Conservation (phyloP, 2,888 invertebrate species). For the Phasia obesa region DNA sequence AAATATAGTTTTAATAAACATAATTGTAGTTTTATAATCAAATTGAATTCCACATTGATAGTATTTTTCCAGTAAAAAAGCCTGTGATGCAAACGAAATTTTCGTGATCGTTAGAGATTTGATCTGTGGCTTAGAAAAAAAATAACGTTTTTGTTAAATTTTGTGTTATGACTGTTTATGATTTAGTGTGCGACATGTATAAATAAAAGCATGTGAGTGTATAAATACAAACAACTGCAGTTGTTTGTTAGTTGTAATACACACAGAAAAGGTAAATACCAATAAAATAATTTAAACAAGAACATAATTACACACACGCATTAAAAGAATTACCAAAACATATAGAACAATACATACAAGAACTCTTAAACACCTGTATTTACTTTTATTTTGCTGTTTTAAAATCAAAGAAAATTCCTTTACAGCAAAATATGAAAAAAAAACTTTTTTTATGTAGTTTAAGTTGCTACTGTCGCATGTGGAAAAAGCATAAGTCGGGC, state of each 20-base stretch:
- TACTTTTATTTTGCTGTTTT: slow-evolving; percentile 31
- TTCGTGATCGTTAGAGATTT: too few relatives aligned
- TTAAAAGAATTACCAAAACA: neutral
- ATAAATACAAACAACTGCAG: neutral
- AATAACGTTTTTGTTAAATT: too few relatives aligned
- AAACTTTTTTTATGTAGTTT: neutral
- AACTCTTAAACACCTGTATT: slow-evolving; percentile 33
- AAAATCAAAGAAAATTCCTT: slow-evolving; percentile 42
- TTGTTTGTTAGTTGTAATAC: neutral
- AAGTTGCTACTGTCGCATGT: neutral
- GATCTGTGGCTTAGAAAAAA: too few relatives aligned
- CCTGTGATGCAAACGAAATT: too few relatives aligned
- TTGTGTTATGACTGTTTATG: too few relatives aligned
- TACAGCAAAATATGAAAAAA: slow-evolving; percentile 15
- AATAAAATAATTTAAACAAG: slow-evolving; percentile 45
- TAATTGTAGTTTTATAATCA: too few relatives aligned
- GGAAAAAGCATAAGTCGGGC: slow-evolving; percentile 57
- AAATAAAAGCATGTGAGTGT: neutral
- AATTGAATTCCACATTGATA: too few relatives aligned
- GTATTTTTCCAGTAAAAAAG: too few relatives aligned
- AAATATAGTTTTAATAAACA: too few relatives aligned
- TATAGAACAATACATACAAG: neutral
- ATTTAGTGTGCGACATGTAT: too few relatives aligned
- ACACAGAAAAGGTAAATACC: slow-evolving; percentile 42
- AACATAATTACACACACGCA: neutral